Base-by-base conservation (phyloP, 2,113 vertebrate genomes). In the Heterochromis multidens region DNA sequence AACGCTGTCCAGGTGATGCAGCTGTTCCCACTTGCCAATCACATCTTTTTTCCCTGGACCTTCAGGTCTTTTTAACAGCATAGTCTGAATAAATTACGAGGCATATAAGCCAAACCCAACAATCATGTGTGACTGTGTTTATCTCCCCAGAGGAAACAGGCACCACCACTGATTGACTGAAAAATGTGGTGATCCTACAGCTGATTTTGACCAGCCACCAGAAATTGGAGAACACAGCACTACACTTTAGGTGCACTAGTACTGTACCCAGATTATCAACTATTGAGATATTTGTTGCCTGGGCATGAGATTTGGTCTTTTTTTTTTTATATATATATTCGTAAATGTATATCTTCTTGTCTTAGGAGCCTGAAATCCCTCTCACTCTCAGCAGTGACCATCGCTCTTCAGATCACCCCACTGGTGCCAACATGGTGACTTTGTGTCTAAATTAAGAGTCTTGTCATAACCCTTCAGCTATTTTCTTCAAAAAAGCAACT, bases 151-250 rank as follows among this genome's bases (percentile, higher is more conserved):
- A 60, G 33, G 54, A 23, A 59, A 27, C 23, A 0, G 1, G 23
- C 43, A 0, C 17, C 31, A 49, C 25, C 46, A n/a, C 46, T 31
- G 52, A 84, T 60, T 21, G 40, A 80, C 63, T 79, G 27, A 49
- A 52, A 52, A 54, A 74, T 72, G 25, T 13, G 67, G 25, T 16
- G 67, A 21, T 49, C 25, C 25, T 79, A 57, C 43, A 65, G 54
- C 60, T 91, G 83, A 84, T 90, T 70, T 82, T 85, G 83, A 88
- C 58, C 57, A 74, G 31, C 43, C 49, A 83, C 84, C 56, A 85
- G 81, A 89, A 83, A 89, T 29, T 56, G 49, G 52, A 87, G 3
- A 4, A 40, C 3, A 3, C 76, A 29, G 16, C 23, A 12, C 37
- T 31, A 49, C 17, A 4, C 21, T 67, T 52, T 74, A 59, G 54